Percentiles rank a stretch among this genome's conserved stretches.
These are phyloP conservation scores for Brachypalpus laphriformis DNA, from an alignment of 2,888 invertebrate genomes.

Conservation along the genomic window DNA sequence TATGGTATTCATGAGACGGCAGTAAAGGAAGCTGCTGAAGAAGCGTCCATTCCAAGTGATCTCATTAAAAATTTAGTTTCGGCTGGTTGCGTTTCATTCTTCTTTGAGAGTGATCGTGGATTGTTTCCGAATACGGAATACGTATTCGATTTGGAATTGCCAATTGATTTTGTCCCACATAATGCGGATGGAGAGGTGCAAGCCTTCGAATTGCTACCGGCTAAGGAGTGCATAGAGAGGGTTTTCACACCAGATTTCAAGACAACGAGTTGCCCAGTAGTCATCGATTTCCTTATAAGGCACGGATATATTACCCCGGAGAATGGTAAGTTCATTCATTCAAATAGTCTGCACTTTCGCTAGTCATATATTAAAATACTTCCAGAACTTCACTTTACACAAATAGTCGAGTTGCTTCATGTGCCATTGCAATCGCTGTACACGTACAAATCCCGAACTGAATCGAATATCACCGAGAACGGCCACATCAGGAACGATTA, in stretches of 20 bases:
- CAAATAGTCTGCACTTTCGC: not conserved
- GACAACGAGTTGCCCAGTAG: constrained; percentile 95
- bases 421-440: constrained; percentile 94
- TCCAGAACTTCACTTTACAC: constrained; percentile 92
- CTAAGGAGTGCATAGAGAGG: constrained; percentile 91
- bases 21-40: constrained; percentile 96
- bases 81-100: constrained; percentile 85
- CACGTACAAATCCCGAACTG: constrained; percentile 82
- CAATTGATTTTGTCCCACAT: constrained; percentile 93
- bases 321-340: constrained; percentile 86
- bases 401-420: constrained; percentile 93
- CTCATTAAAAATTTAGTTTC: constrained; percentile 86
- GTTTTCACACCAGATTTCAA: constrained; percentile 94
- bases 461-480: constrained; percentile 75
- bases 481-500: constrained; percentile 70
- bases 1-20: constrained; percentile 95
- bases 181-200: constrained; percentile 98
- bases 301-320: constrained; percentile 95
- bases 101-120: constrained; percentile 96
- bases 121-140: constrained; percentile 97
- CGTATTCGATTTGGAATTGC: constrained; percentile 95
- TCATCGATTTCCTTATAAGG: constrained; percentile 95
- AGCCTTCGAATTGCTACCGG: constrained; percentile 93
- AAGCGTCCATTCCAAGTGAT: constrained; percentile 93
- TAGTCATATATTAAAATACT: constrained; percentile 75